These are phyloP conservation scores for Sympetrum striolatum DNA, from an alignment of 2,888 invertebrate genomes.

Conservation along the genomic window DNA sequence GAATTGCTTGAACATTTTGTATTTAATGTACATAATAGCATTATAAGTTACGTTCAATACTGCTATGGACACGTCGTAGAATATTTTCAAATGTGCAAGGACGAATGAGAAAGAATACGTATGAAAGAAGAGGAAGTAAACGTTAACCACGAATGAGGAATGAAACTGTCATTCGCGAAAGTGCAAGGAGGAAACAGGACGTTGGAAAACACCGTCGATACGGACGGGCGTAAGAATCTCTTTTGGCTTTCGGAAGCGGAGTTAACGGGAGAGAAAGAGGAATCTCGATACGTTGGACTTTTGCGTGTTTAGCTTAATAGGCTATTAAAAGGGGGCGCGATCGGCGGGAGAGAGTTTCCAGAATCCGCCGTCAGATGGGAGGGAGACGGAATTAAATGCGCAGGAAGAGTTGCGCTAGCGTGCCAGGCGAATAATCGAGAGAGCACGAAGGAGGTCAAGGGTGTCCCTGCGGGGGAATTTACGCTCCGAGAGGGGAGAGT, in stretches of 20 bases:
- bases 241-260: background rate
- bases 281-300: slow-evolving; percentile 24
- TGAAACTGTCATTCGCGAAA: background rate
- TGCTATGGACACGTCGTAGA: too few relatives aligned
- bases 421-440: slow-evolving; percentile 36
- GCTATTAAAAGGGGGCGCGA: slow-evolving; percentile 19
- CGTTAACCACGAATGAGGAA: background rate
- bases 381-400: slow-evolving; percentile 29
- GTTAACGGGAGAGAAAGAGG: background rate
- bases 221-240: background rate
- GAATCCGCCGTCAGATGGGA: slow-evolving; percentile 17
- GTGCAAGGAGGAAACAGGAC: background rate
- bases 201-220: background rate
- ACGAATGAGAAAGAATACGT: background rate
- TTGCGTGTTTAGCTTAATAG: slow-evolving; percentile 41
- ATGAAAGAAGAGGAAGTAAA: background rate
- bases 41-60: too few relatives aligned
- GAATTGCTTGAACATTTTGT: too few relatives aligned
- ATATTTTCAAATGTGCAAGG: too few relatives aligned
- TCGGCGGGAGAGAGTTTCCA: slow-evolving; percentile 25
- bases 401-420: slow-evolving; percentile 35
- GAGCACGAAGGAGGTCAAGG: slow-evolving; percentile 39
- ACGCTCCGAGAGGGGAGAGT: background rate
- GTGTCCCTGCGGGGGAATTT: slow-evolving; percentile 35
- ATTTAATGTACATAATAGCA: too few relatives aligned